Percentiles rank a stretch among this genome's conserved stretches.
Evolutionary conservation across 2,888 invertebrate species (phyloP).

Genomic region (Microplitis deprimator): DNA sequence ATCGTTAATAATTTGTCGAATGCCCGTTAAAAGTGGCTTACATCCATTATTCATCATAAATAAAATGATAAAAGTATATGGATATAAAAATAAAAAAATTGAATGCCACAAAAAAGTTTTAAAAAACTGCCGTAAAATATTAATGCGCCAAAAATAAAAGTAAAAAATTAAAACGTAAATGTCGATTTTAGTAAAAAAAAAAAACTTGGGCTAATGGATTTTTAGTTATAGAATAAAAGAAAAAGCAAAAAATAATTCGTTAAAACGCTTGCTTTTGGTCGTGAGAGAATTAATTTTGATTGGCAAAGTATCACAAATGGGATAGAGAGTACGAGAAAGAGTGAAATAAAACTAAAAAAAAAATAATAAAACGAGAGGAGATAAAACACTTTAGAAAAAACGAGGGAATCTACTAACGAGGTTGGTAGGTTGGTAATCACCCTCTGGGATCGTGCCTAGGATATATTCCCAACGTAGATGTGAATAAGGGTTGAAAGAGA

Average conservation of each 20-base stretch:
- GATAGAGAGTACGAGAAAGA: constrained; percentile 8
- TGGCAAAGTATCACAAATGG: constrained; percentile 45
- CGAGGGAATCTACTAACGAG: constrained; percentile 42
- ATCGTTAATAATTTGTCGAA: constrained; percentile 54
- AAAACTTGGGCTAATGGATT: constrained; percentile 60
- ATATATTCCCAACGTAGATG: constrained; percentile 32
- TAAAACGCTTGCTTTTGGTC: constrained; percentile 56
- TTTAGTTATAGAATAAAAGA: constrained; percentile 56
- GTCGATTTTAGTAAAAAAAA: constrained; percentile 22
- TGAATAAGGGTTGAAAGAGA: constrained; percentile 13
- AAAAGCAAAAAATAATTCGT: constrained; percentile 42
- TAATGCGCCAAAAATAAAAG: not conserved
- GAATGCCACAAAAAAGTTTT: not conserved
- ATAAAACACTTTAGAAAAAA: constrained; percentile 28
- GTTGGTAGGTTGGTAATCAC: constrained; percentile 39
- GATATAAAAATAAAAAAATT: not conserved
- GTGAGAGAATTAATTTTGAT: constrained; percentile 65
- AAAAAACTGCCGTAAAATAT: constrained; percentile 13
- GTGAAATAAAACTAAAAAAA: not conserved
- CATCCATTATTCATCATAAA: constrained; percentile 47
- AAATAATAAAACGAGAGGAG: constrained; percentile 7
- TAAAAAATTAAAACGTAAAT: not conserved
- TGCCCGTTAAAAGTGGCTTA: constrained; percentile 55
- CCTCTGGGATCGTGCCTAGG: constrained; percentile 35
- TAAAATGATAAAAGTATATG: constrained; percentile 44